phyloP scores from a whole-genome alignment of 2,888 invertebrate genomes.

The Lamellibrachia columna region DNA sequence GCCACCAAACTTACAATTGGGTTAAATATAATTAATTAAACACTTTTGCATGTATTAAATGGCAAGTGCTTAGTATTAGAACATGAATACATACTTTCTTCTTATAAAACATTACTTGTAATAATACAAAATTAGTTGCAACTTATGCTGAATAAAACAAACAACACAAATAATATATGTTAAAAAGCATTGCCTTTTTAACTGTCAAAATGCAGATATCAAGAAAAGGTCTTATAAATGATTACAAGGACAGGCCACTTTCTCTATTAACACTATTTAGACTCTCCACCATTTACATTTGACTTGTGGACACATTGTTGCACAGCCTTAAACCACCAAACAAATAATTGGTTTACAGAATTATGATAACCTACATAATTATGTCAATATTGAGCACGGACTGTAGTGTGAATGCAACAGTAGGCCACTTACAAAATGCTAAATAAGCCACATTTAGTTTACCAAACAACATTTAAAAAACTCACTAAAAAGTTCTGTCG shows the following conservation, averaged over 20 bases:
- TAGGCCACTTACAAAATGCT: neutral
- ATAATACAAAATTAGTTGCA: neutral
- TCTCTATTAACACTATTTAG: neutral
- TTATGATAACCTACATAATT: neutral
- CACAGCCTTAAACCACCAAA: neutral
- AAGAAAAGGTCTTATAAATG: neutral
- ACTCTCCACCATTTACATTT: neutral
- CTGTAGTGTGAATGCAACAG: neutral
- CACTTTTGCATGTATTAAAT: too few species aligned
- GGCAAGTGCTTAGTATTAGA: too few species aligned
- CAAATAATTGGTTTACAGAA: neutral
- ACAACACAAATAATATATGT: neutral
- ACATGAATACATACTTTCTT: too few species aligned
- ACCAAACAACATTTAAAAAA: neutral
- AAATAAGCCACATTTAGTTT: neutral
- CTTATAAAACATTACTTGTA: neutral
- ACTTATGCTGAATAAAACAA: neutral
- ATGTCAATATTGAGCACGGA: neutral
- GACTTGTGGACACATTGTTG: neutral
- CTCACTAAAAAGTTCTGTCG: neutral
- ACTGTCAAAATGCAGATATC: neutral
- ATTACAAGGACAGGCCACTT: neutral
- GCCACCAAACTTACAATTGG: too few species aligned
- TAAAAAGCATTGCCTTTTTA: neutral
- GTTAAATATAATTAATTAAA: too few species aligned